Evolutionary conservation across 1,140 invertebrate species (phyloP), one percentile per base, ranked within the genome.

Genomic region (Drosophila truncata): DNA sequence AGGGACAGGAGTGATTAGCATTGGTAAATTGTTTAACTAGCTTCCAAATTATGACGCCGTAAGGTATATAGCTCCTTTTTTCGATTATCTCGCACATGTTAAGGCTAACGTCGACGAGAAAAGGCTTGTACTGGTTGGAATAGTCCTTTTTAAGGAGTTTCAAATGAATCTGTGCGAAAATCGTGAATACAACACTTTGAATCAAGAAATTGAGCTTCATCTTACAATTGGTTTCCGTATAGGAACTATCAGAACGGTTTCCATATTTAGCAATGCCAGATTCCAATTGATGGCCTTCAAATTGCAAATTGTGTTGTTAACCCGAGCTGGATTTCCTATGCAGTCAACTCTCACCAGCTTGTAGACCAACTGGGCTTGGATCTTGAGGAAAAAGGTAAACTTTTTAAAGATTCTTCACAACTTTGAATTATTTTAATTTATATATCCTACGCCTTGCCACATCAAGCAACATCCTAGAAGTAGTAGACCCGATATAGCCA

Each of bases 251-350:
- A 81, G 10, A 27, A 66, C 44, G 7, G 31, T 31, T 16, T 80
- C 79, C 55, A 80, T 44, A 10, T 65, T 54, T 9, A 18, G 37
- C 11, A 76, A 10, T 0, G 50, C 54, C n/a, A 27, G 35, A n/a
- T 66, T 57, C 79, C 79, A 80, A 41, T 61, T 76, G 1, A 70
- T 7, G 3, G 79, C 49, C n/a, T 76, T 81, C 0, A 80, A 0
- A 1, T 13, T 4, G 10, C 64, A 70, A 3, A 42, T 29, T 0
- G 42, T 20, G 25, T 76, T 80, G 14, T 0, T n/a, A 1, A 35
- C 10, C 0, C 55, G 50, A 5, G 18, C 3, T 0, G 49, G 39
- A 37, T 58, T 47, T 11, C 11, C 14, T 3, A 10, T 0, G 20
- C 79, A 81, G 11, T 81, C 71, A 9, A 79, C 13, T 16, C 66